Conservation (phyloP, 2,797 vertebrate species). For the Schizopygopsis pylzovi region DNA sequence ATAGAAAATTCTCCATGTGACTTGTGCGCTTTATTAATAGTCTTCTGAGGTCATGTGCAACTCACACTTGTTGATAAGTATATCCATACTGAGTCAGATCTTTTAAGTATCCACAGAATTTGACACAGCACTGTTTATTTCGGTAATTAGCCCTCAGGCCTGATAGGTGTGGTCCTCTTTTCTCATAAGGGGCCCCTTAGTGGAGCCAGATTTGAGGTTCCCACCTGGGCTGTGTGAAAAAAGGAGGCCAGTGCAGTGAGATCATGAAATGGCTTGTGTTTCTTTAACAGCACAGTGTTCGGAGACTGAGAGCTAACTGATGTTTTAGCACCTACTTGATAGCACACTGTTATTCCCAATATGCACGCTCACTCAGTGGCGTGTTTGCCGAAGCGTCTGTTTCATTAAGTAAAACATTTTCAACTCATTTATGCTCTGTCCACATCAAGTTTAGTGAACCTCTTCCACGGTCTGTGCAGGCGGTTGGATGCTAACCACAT, state of each 20-base stretch:
- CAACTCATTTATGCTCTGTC: neutral
- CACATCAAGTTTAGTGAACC: neutral
- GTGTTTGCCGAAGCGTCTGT: constrained; percentile 2
- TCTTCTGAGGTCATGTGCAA: constrained; percentile 1
- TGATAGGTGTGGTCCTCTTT: constrained; percentile 42
- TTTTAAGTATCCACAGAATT: constrained; percentile 54
- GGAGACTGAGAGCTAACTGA: constrained; percentile 52
- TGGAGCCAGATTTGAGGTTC: constrained; percentile 25
- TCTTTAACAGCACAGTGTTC: constrained; percentile 25
- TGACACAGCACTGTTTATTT: constrained; percentile 53
- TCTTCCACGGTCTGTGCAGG: constrained; percentile 67
- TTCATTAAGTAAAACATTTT: neutral
- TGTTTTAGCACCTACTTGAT: constrained; percentile 53
- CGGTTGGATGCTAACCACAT: constrained; percentile 97
- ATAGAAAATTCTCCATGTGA: constrained; percentile 25
- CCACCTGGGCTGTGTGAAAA: constrained; percentile 43
- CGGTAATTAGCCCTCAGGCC: constrained; percentile 36
- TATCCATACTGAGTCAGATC: constrained; percentile 45
- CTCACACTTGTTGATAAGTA: constrained; percentile 45
- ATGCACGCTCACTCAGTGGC: constrained; percentile 14
- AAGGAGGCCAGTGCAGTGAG: constrained; percentile 42
- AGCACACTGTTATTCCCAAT: constrained; percentile 36
- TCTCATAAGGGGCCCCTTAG: constrained; percentile 34
- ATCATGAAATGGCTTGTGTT: constrained; percentile 54
- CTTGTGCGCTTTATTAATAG: neutral